Conservation (phyloP, 1,140 invertebrate species). For the Habropoda laboriosa region DNA sequence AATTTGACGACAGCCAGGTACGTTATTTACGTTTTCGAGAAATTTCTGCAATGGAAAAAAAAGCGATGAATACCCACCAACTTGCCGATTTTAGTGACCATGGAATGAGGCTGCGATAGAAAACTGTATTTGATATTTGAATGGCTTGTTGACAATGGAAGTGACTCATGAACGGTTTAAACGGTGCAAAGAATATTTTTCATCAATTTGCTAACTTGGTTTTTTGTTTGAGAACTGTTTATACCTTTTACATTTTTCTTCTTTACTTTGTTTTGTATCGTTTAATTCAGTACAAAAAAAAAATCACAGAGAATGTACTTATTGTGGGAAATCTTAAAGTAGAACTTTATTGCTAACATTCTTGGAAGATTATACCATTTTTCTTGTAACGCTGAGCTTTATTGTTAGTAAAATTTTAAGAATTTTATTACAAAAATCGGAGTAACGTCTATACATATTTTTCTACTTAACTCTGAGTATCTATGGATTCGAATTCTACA, state of each 20-base stretch:
- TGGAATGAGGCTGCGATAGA: conserved; percentile 19
- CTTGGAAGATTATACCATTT: no score
- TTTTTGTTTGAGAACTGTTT: not conserved
- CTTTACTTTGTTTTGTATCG: not conserved
- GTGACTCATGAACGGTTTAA: not conserved
- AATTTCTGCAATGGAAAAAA: conserved; percentile 66
- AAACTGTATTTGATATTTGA: not conserved
- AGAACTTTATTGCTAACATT: no score
- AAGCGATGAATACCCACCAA: conserved; percentile 20
- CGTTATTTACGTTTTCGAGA: conserved; percentile 62
- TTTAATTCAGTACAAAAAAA: not conserved
- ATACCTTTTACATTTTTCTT: no score
- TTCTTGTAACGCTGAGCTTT: no score
- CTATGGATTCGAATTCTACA: no score
- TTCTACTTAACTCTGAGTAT: no score
- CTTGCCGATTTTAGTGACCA: conserved; percentile 26
- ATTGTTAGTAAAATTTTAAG: no score
- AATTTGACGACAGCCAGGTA: conserved; percentile 37
- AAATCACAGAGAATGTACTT: no score
- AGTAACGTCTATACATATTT: no score
- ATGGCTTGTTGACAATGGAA: not conserved
- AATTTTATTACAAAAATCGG: no score
- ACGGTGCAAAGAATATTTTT: not conserved
- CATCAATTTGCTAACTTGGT: no score
- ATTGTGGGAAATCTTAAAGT: not conserved